Percentiles rank a stretch among this genome's conserved stretches.
phyloP scores from a whole-genome alignment of 1,140 invertebrate genomes.

The Lycorma delicatula region DNA sequence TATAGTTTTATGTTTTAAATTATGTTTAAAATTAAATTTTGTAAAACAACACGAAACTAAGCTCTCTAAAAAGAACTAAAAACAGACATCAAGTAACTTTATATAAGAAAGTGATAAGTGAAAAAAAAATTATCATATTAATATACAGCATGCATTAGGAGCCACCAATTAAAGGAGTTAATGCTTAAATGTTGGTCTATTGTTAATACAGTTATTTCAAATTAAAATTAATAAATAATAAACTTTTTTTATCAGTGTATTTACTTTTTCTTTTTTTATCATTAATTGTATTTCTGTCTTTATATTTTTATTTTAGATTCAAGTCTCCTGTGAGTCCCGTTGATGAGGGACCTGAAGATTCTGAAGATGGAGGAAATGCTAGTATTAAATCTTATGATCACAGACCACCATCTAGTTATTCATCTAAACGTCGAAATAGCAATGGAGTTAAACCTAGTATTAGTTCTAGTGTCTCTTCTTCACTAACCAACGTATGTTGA shows the following conservation, averaged over 20 bases:
- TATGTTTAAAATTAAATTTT: no score
- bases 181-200: background rate
- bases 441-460: constrained; percentile 11
- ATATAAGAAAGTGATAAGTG: no score
- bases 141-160: no score
- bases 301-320: constrained; percentile 23
- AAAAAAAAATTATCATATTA: no score
- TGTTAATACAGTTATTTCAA: background rate
- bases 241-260: no score
- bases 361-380: background rate
- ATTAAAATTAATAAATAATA: background rate
- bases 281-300: no score
- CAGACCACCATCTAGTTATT: background rate
- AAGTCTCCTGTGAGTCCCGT: constrained; percentile 27
- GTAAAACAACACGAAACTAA: no score
- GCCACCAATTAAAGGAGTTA: background rate
- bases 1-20: no score
- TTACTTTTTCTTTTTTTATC: background rate
- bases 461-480: constrained; percentile 23
- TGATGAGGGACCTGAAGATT: constrained; percentile 18
- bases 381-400: background rate
- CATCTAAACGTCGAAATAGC: background rate
- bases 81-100: no score
- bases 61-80: no score
- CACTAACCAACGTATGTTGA: constrained; percentile 21